Conservation (phyloP, 2,113 vertebrate genomes). For the Sylvicapra grimmia region DNA sequence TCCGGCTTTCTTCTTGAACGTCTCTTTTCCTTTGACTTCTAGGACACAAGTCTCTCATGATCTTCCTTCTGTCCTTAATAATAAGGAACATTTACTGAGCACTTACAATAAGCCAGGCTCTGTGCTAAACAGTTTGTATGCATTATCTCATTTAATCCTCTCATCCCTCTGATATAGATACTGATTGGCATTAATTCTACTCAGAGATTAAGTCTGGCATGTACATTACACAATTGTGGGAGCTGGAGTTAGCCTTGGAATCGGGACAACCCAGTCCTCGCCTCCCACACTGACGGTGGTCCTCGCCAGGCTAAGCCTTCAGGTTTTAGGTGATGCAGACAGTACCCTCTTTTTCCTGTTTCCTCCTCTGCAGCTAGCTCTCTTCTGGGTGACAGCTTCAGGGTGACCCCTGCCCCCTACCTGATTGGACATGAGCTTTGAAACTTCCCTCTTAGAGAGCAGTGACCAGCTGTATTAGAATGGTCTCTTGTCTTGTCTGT, state of each 20-base stretch:
- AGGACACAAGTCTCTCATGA: neutral
- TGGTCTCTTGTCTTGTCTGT: neutral
- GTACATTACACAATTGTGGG: neutral
- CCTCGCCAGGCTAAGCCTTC: rapidly evolving
- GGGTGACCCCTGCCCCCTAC: neutral
- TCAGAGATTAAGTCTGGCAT: neutral
- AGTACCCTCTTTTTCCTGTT: neutral
- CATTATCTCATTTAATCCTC: neutral
- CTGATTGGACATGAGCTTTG: neutral
- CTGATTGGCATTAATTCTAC: neutral
- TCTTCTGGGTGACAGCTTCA: neutral
- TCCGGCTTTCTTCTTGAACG: neutral
- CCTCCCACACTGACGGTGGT: neutral
- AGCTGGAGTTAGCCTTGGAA: neutral
- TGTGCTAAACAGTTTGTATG: neutral
- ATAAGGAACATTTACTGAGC: neutral
- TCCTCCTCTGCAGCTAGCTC: neutral
- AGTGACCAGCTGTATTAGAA: neutral
- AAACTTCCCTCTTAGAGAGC: neutral
- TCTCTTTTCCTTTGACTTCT: neutral
- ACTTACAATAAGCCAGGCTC: neutral
- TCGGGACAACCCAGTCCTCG: neutral
- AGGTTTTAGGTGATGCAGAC: rapidly evolving
- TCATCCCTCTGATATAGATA: neutral
- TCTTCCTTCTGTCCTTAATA: neutral